Evolutionary conservation across 2,888 invertebrate genomes (phyloP), one percentile per base, ranked within the genome.

Genomic region (Disparrhopalites patrizii): DNA sequence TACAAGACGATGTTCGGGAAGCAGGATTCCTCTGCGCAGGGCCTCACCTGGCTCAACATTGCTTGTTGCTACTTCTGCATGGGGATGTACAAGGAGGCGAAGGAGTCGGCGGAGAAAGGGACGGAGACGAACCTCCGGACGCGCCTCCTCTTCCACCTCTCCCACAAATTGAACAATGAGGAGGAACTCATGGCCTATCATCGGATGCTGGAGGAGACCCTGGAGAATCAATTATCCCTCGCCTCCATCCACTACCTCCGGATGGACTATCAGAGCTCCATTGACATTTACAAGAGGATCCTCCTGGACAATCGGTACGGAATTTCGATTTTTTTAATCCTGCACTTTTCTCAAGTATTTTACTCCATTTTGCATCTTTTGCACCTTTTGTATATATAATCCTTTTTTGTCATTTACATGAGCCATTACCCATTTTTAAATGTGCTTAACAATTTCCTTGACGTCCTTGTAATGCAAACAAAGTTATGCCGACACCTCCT

Each of bases 261-360:
- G 62, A 91, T 92, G 5, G 98, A 99, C 80, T 99, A 97, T 79
- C 96, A 97, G 79, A 98, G 99, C 79, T 97, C 99, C 52, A 96
- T 98, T 69, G 97, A 98, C 79, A 93, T 98, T 70, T 99, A 99
- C 79, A 99, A 98, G 80, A 85, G 93, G 68, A 85, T 98, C 62
- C 82, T 98, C 15, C 80, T 94, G 25, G 93, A 94, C 76, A 91
- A 96, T 81, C 89, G 94, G 93, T 93, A 79, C 73, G 52, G 30
- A 50, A 51, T 18, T 51, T 27, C 25, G 20, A 15, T n/a, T n/a
- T n/a, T n/a, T n/a, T n/a, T 50, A 18, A 51, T 27, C 4, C 38
- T n/a, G 13, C 15, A 7, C 36, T 33, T 33, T 7, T 33, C 36
- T 33, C 36, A 33, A 33, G 36, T 33, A n/a, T n/a, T n/a, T n/a